Conservation (phyloP, 2,888 invertebrate genomes). For the Thysanoteuthis rhombus region DNA sequence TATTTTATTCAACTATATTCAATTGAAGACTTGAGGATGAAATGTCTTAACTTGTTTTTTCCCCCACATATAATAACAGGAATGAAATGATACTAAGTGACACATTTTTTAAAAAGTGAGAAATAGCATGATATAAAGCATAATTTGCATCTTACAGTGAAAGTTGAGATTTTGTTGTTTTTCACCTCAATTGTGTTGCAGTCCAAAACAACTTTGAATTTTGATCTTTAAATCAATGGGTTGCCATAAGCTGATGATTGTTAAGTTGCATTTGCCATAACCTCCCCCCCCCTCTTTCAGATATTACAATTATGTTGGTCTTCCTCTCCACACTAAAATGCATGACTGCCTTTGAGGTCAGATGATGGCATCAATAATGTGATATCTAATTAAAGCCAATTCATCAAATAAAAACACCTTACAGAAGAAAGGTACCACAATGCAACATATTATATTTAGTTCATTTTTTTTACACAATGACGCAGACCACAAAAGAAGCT, state of each 20-base stretch:
- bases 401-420: not conserved
- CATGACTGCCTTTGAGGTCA: not conserved
- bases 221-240: not conserved
- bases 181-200: not conserved
- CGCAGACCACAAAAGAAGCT: not conserved
- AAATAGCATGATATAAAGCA: too few relatives aligned
- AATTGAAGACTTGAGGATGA: too few relatives aligned
- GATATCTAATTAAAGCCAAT: not conserved
- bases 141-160: too few relatives aligned
- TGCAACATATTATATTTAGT: not conserved
- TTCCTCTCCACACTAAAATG: not conserved
- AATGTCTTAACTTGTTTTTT: too few relatives aligned
- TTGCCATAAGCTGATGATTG: not conserved
- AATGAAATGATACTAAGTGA: too few relatives aligned
- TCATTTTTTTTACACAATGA: not conserved
- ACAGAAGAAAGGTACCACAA: not conserved
- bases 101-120: too few relatives aligned
- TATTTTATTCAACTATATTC: too few relatives aligned
- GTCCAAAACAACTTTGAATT: not conserved
- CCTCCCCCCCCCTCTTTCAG: not conserved
- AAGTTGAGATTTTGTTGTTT: not conserved
- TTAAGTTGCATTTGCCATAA: not conserved
- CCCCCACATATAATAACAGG: too few relatives aligned
- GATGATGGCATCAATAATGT: not conserved
- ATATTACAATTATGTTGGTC: not conserved